Conservation (phyloP, 1,140 invertebrate genomes). For the Diuraphis noxia region DNA sequence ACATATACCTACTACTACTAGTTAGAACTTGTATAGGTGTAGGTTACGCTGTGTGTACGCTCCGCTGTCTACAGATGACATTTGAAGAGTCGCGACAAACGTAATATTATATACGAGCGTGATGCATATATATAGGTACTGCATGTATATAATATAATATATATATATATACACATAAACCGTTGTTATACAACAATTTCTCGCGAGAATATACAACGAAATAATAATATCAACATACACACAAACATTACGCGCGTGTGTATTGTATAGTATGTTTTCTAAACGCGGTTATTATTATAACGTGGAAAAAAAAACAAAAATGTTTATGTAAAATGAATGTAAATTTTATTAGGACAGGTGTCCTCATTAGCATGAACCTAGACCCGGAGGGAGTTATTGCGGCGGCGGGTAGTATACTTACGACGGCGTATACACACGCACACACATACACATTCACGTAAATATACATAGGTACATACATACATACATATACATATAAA, state of each 20-base stretch:
- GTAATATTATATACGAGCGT: neutral
- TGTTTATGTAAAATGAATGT: slow-evolving; percentile 47
- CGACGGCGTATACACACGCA: neutral
- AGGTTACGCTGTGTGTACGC: too few species aligned
- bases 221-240: neutral
- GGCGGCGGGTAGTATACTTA: neutral
- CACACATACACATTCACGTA: neutral
- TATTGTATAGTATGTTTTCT: neutral
- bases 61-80: neutral
- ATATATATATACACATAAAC: neutral
- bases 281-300: slow-evolving; percentile 43
- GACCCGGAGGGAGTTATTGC: slow-evolving; percentile 32
- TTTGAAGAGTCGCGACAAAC: neutral
- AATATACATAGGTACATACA: neutral
- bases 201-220: neutral
- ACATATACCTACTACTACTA: neutral
- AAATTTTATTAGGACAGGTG: slow-evolving; percentile 51
- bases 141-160: neutral
- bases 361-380: slow-evolving; percentile 43
- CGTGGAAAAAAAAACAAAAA: slow-evolving; percentile 10
- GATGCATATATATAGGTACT: neutral
- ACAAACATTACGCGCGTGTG: neutral
- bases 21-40: too few species aligned
- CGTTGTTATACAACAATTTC: neutral
- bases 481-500: neutral